phyloP scores from a whole-genome alignment of 1,140 invertebrate genomes.

The Hormaphis cornu region DNA sequence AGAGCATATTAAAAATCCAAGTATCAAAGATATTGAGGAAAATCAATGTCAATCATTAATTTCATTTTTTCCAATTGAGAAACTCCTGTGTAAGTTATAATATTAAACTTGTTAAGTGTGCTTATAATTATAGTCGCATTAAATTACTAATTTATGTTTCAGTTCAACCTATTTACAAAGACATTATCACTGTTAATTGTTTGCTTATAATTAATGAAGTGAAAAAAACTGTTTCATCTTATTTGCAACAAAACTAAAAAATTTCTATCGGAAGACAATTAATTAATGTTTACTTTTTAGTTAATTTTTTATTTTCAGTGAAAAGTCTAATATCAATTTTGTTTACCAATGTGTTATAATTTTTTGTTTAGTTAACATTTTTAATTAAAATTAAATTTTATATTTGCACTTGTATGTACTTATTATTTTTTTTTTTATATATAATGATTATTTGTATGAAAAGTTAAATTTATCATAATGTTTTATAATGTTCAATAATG shows the following conservation, averaged over 20 bases:
- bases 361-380: too few relatives aligned
- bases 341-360: too few relatives aligned
- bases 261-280: background rate
- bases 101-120: background rate
- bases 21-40: conserved; percentile 1
- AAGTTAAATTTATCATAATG: background rate
- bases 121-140: background rate
- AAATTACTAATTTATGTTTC: background rate
- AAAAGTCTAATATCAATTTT: too few relatives aligned
- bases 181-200: conserved; percentile 17
- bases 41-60: conserved; percentile 19
- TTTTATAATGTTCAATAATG: background rate
- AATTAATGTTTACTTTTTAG: background rate
- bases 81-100: conserved; percentile 5
- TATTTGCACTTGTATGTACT: too few relatives aligned
- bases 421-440: too few relatives aligned
- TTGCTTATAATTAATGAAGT: conserved; percentile 18
- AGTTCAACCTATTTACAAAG: conserved; percentile 29
- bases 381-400: too few relatives aligned
- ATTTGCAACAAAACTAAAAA: background rate
- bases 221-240: conserved; percentile 14
- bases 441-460: too few relatives aligned
- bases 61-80: conserved; percentile 13
- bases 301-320: too few relatives aligned
- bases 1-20: conserved; percentile 18